Conservation (phyloP, 2,113 vertebrate genomes). For the Platysteira castanea region DNA sequence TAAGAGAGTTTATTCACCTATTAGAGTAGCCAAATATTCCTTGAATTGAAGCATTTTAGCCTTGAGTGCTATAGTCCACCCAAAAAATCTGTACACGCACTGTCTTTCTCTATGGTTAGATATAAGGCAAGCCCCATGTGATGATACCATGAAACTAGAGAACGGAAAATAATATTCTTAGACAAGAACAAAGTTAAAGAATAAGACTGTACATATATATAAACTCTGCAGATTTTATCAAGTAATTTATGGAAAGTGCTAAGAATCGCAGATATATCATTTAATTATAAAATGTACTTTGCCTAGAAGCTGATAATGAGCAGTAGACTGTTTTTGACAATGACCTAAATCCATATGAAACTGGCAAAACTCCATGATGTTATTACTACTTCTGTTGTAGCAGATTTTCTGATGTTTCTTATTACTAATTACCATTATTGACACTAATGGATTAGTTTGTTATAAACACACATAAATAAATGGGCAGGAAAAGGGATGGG, state of each 20-base stretch:
- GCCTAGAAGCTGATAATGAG: not conserved
- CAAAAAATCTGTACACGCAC: not conserved
- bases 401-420: not conserved
- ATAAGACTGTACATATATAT: not conserved
- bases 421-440: not conserved
- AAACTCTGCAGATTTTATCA: too few species aligned
- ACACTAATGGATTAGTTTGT: not conserved
- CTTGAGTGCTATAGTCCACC: accelerated
- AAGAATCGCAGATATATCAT: not conserved
- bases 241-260: not conserved
- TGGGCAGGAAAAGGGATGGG: not conserved
- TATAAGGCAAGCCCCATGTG: not conserved
- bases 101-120: not conserved
- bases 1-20: not conserved
- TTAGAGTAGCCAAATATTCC: not conserved
- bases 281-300: not conserved
- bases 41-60: not conserved
- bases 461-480: not conserved
- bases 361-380: not conserved
- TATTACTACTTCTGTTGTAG: not conserved
- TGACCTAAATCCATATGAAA: not conserved
- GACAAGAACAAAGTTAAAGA: not conserved
- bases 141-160: not conserved
- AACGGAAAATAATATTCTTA: not conserved
- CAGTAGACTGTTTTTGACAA: not conserved